A percentile compares a stretch with the other conserved stretches of the same genome.
Evolutionary conservation across 2,113 vertebrate species (phyloP).

Genomic region (Urocynchramus pylzowi): DNA sequence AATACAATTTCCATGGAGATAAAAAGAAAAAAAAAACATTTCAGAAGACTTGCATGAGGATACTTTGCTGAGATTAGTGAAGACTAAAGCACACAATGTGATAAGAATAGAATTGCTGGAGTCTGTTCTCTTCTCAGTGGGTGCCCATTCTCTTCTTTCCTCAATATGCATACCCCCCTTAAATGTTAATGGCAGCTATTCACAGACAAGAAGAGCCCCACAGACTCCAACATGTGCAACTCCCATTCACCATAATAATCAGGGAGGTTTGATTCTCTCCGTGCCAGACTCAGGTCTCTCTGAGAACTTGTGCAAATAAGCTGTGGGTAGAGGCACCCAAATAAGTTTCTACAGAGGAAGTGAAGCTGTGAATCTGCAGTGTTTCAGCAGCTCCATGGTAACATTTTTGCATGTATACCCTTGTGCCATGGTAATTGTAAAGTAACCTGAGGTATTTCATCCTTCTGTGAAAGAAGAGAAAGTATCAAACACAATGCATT

Average conservation of each 20-base stretch:
- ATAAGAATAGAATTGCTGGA: conserved; percentile 64
- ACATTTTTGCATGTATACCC: conserved; percentile 4
- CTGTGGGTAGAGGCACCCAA: not conserved
- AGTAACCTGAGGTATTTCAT: conserved; percentile 11
- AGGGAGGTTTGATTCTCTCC: not conserved
- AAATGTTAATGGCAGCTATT: conserved; percentile 69
- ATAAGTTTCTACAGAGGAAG: not conserved
- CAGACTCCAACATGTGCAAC: conserved; percentile 53
- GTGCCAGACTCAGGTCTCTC: not conserved
- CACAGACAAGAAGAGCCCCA: conserved; percentile 50
- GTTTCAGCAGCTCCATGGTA: conserved; percentile 36
- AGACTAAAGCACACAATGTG: conserved; percentile 62
- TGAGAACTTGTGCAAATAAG: conserved; percentile 30
- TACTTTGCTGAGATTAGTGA: conserved; percentile 66
- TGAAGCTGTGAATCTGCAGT: not conserved
- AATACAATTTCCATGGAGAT: conserved; percentile 43
- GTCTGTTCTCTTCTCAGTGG: conserved; percentile 33
- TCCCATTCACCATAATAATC: not conserved
- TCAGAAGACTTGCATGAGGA: conserved; percentile 45
- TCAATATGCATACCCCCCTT: conserved; percentile 57
- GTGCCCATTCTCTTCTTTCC: conserved; percentile 35
- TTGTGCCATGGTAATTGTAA: not conserved
- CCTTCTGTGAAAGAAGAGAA: not conserved
- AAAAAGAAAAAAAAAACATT: conserved; percentile 10
- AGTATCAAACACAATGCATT: not conserved